These are phyloP conservation scores for Rhingia campestris DNA, from an alignment of 2,888 invertebrate genomes.

Conservation along the genomic window DNA sequence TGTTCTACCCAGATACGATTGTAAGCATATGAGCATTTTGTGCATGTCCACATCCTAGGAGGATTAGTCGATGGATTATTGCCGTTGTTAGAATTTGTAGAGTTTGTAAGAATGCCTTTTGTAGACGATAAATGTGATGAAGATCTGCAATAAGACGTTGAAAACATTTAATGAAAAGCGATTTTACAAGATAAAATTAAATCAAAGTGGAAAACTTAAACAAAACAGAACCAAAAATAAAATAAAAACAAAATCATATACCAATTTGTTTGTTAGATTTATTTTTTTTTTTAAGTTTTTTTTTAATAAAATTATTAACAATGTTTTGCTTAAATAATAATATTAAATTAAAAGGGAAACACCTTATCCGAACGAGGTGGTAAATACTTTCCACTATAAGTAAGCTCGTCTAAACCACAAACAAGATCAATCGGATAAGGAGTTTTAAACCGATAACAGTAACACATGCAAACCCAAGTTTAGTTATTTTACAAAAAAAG, in stretches of 20 bases:
- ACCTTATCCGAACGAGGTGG: conserved; percentile 8
- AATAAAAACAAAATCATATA: conserved; percentile 27
- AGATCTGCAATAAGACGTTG: conserved; percentile 37
- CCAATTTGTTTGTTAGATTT: conserved; percentile 33
- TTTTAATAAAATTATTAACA: conserved; percentile 48
- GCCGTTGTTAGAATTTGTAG: conserved; percentile 77
- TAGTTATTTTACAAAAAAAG: conserved; percentile 3
- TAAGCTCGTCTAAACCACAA: background rate
- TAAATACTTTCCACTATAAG: background rate
- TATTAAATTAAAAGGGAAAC: background rate
- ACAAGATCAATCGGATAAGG: conserved; percentile 9
- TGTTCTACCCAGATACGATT: conserved; percentile 90
- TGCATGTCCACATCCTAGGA: conserved; percentile 92
- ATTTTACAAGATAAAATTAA: conserved; percentile 24
- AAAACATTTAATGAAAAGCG: background rate
- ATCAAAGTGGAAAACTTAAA: conserved; percentile 14
- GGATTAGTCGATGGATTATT: conserved; percentile 79
- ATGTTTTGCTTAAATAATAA: conserved; percentile 43
- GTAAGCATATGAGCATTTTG: conserved; percentile 93
- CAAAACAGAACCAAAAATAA: conserved; percentile 3
- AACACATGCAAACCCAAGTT: conserved; percentile 46
- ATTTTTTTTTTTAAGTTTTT: background rate
- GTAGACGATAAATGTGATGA: conserved; percentile 66
- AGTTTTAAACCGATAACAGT: background rate
- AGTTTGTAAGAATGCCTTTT: conserved; percentile 72